These are phyloP conservation scores for Poeciliopsis prolifica DNA, from an alignment of 2,113 vertebrate genomes.

Conservation along the genomic window DNA sequence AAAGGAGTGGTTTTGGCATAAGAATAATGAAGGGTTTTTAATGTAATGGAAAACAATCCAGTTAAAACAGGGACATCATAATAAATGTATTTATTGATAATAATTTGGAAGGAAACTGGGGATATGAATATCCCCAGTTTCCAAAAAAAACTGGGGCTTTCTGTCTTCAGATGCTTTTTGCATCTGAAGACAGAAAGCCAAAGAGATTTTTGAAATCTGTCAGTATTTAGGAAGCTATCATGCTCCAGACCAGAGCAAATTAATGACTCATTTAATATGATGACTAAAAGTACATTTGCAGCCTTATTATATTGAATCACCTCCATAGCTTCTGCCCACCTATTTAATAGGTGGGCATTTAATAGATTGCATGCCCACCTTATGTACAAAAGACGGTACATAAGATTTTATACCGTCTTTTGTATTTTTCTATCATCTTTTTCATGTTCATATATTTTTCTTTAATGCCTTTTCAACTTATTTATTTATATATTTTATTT, in stretches of 20 bases:
- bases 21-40: slow-evolving; percentile 46
- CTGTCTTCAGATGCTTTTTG: too few species aligned
- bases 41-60: slow-evolving; percentile 20
- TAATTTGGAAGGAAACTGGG: not conserved
- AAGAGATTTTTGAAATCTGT: too few species aligned
- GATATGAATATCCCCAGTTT: too few species aligned
- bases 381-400: too few species aligned
- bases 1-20: slow-evolving; percentile 44
- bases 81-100: not conserved
- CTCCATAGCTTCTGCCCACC: too few species aligned
- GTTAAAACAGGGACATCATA: too few species aligned
- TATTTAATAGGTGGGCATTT: too few species aligned
- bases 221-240: too few species aligned
- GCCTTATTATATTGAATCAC: not conserved
- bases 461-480: not conserved
- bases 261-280: not conserved
- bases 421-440: not conserved
- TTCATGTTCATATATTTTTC: not conserved
- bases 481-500: not conserved
- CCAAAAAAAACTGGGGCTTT: too few species aligned
- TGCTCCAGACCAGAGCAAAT: not conserved
- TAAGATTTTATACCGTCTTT: not conserved
- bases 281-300: not conserved
- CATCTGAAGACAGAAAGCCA: too few species aligned
- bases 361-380: too few species aligned